These are phyloP conservation scores for Selenia dentaria DNA, from an alignment of 2,888 invertebrate species.

Conservation along the genomic window DNA sequence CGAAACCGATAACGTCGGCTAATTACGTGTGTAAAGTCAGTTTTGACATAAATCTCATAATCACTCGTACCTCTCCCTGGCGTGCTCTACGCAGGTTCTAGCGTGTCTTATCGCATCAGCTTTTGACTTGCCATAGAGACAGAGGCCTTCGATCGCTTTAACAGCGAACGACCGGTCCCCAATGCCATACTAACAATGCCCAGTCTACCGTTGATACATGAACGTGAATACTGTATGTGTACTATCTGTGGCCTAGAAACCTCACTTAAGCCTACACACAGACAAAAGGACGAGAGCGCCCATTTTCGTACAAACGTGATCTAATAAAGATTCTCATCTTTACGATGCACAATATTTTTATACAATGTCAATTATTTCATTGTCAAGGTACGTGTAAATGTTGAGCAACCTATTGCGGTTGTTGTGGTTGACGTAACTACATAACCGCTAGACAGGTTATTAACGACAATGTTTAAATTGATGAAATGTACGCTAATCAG, in stretches of 20 bases:
- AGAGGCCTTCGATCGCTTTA: slow-evolving; percentile 62
- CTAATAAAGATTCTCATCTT: slow-evolving; percentile 57
- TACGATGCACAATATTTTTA: slow-evolving; percentile 37
- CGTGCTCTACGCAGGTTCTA: too few species aligned
- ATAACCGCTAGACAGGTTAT: neutral
- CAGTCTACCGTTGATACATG: slow-evolving; percentile 49
- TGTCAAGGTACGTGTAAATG: slow-evolving; percentile 40
- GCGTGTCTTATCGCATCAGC: slow-evolving; percentile 35
- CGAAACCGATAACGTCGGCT: too few species aligned
- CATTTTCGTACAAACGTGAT: slow-evolving; percentile 52
- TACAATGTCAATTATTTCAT: slow-evolving; percentile 49
- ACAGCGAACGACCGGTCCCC: slow-evolving; percentile 46
- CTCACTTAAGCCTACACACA: slow-evolving; percentile 15
- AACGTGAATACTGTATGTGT: slow-evolving; percentile 39
- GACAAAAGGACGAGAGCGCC: slow-evolving; percentile 31
- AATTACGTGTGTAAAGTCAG: too few species aligned
- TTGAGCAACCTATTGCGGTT: slow-evolving; percentile 17
- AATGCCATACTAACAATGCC: slow-evolving; percentile 66
- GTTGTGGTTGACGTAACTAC: slow-evolving; percentile 3
- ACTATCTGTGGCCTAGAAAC: slow-evolving; percentile 38
- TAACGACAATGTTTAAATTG: slow-evolving; percentile 1
- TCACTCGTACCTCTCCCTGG: too few species aligned
- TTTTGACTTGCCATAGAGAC: slow-evolving; percentile 43
- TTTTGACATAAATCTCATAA: too few species aligned
- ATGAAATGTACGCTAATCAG: slow-evolving; percentile 14